A percentile compares a stretch with the other conserved stretches of the same genome.
Conservation (phyloP, 2,888 invertebrate species). For the Pristionchus japonicus region DNA sequence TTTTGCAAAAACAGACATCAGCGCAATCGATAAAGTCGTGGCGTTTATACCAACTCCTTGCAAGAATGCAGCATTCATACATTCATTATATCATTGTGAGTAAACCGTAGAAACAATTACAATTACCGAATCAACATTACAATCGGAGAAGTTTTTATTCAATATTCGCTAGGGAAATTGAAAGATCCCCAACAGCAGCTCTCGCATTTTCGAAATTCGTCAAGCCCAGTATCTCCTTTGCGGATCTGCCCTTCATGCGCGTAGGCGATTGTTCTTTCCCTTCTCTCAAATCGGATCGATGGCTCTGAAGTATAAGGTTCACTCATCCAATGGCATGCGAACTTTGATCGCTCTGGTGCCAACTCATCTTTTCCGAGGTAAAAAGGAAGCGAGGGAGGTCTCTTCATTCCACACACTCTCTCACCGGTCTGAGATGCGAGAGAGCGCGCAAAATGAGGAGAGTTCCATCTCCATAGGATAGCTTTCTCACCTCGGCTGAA, state of each 20-base stretch:
- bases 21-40: slow-evolving; percentile 19
- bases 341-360: neutral
- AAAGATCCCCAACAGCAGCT: neutral
- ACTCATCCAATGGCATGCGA: neutral
- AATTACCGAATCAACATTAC: too few species aligned
- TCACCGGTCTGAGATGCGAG: neutral
- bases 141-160: too few species aligned
- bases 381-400: neutral
- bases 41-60: neutral
- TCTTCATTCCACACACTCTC: too few species aligned
- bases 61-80: neutral
- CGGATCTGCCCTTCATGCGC: neutral
- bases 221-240: neutral
- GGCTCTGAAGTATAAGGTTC: neutral
- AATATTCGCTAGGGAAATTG: too few species aligned
- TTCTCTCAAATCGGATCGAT: neutral
- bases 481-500: neutral
- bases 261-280: neutral
- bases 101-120: too few species aligned
- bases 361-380: neutral
- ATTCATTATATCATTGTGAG: too few species aligned
- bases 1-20: neutral
- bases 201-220: neutral
- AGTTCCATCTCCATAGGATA: too few species aligned
- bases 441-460: too few species aligned